phyloP scores from a whole-genome alignment of 2,113 vertebrate genomes.

The Mystacornis crossleyi region DNA sequence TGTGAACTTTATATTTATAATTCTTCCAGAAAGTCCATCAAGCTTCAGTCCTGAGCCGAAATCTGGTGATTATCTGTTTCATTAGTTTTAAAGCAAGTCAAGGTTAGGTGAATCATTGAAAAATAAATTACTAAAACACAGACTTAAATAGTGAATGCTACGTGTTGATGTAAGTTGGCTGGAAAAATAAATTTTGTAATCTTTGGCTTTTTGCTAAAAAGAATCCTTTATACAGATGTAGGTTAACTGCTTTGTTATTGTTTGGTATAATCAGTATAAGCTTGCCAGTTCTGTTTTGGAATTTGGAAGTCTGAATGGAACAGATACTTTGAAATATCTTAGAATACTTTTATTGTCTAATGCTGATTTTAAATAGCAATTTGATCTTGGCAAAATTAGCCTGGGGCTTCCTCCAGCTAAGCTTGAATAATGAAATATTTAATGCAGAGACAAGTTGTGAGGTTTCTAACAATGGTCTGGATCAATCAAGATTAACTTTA shows the following conservation, averaged over 20 bases:
- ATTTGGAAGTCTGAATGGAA: background rate
- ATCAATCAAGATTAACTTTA: background rate
- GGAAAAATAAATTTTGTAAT: background rate
- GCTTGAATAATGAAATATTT: background rate
- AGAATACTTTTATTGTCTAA: background rate
- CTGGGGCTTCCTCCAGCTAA: background rate
- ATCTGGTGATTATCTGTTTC: background rate
- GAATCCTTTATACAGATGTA: background rate
- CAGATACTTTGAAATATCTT: background rate
- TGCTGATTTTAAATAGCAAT: background rate
- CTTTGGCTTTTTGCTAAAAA: background rate
- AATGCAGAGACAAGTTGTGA: background rate
- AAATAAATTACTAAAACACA: background rate
- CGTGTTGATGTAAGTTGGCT: background rate
- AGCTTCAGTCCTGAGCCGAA: background rate
- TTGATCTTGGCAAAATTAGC: background rate
- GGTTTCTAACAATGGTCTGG: background rate
- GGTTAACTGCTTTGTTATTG: background rate
- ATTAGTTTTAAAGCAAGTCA: background rate
- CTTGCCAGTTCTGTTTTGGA: background rate
- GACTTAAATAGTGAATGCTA: background rate
- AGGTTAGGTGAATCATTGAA: background rate
- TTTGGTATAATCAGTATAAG: rapidly evolving
- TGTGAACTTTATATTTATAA: background rate
- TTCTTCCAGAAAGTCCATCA: background rate